Evolutionary conservation across 1,140 invertebrate genomes (phyloP).

Genomic region (Periplaneta americana): DNA sequence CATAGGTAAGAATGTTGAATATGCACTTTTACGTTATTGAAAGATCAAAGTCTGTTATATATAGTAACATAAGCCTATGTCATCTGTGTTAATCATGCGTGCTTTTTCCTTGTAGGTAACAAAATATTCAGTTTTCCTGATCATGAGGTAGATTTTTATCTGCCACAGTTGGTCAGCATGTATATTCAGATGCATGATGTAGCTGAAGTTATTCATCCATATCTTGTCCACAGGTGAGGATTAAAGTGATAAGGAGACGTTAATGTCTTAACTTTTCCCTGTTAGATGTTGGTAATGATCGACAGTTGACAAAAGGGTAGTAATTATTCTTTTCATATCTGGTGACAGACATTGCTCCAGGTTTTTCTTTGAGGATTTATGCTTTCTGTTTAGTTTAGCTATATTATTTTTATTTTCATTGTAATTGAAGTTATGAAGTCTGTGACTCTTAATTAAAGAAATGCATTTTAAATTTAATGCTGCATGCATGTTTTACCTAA

Average conservation of each 20-base stretch:
- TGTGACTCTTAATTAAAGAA: too few species aligned
- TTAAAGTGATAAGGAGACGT: too few species aligned
- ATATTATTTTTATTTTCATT: too few species aligned
- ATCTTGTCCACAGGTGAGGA: slow-evolving; percentile 80
- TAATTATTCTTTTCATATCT: not conserved
- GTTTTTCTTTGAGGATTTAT: too few species aligned
- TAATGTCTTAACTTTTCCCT: too few species aligned
- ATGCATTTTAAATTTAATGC: too few species aligned
- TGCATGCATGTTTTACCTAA: too few species aligned
- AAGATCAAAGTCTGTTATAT: not conserved
- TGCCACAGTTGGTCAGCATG: slow-evolving; percentile 96
- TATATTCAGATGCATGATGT: slow-evolving; percentile 97
- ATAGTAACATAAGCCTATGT: not conserved
- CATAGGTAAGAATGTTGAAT: slow-evolving; percentile 57
- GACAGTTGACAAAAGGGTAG: not conserved
- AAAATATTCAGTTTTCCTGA: slow-evolving; percentile 93
- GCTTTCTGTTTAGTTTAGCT: too few species aligned
- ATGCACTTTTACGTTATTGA: not conserved
- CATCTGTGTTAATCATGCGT: not conserved
- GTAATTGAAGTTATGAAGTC: too few species aligned
- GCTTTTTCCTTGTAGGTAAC: slow-evolving; percentile 54
- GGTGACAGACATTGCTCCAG: too few species aligned
- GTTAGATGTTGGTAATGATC: too few species aligned
- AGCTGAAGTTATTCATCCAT: slow-evolving; percentile 91
- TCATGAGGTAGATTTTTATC: slow-evolving; percentile 92